Evolutionary conservation across 1,140 invertebrate species (phyloP).

Genomic region (Planococcus citri): DNA sequence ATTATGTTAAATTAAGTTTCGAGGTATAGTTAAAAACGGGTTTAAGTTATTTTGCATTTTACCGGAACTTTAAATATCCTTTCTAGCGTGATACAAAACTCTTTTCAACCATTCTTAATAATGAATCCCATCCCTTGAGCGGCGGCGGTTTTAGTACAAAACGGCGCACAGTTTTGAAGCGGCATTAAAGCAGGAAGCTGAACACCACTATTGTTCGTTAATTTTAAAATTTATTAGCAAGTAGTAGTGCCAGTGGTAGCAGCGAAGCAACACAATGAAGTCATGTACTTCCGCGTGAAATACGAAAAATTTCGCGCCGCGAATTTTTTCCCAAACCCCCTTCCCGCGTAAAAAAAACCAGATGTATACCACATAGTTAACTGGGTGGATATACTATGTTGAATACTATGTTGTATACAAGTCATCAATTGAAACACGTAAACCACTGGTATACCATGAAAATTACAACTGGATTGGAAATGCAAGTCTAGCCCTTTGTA

Average conservation of each 20-base stretch:
- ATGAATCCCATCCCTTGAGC: conserved; percentile 2
- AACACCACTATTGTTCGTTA: conserved; percentile 15
- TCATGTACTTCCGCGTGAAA: background rate
- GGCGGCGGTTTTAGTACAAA: background rate
- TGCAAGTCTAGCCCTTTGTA: too few species aligned
- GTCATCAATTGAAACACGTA: too few species aligned
- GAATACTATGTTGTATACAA: too few species aligned
- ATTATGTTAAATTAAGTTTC: conserved; percentile 20
- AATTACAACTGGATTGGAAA: too few species aligned
- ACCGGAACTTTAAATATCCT: conserved; percentile 20
- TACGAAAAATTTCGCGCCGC: background rate
- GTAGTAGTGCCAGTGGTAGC: too few species aligned
- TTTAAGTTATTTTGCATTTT: conserved; percentile 21
- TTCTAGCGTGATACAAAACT: conserved; percentile 16
- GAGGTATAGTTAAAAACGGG: conserved; percentile 16
- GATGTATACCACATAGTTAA: too few species aligned
- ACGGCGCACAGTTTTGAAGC: conserved; percentile 6
- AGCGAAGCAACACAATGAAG: conserved; percentile 7
- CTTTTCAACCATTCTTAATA: conserved; percentile 18
- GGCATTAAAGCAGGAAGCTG: conserved; percentile 17
- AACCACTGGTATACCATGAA: too few species aligned
- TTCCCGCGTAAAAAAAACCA: too few species aligned
- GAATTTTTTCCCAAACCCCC: background rate
- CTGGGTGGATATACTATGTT: too few species aligned
- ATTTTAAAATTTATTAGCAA: conserved; percentile 18